Evolutionary conservation across 1,140 invertebrate species (phyloP).

Genomic region (Chelonus insularis): DNA sequence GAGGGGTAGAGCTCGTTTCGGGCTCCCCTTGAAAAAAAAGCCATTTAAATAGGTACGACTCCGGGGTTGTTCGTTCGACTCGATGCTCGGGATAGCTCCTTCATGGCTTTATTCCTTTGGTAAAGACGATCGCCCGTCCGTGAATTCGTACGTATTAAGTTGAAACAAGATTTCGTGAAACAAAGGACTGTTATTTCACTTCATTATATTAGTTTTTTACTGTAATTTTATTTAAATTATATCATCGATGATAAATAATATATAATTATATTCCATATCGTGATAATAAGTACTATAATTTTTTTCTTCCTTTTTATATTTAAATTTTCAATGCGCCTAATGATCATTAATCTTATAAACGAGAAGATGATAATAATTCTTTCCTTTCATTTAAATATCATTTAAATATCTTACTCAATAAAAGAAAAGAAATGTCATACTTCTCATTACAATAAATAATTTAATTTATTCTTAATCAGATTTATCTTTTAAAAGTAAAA

Average conservation of each 20-base stretch:
- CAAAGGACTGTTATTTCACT: conserved; percentile 2
- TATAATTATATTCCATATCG: background rate
- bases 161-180: conserved; percentile 13
- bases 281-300: no score
- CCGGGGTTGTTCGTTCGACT: conserved; percentile 38
- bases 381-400: no score
- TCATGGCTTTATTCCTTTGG: conserved; percentile 50
- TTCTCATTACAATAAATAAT: no score
- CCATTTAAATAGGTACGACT: conserved; percentile 58
- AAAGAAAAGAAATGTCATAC: no score
- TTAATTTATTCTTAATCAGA: no score
- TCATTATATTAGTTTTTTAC: conserved; percentile 10
- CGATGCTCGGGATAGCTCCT: conserved; percentile 39
- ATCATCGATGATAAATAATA: background rate
- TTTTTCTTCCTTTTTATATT: background rate
- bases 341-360: no score
- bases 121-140: conserved; percentile 46
- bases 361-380: no score
- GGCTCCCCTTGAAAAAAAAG: conserved; percentile 56
- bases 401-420: no score
- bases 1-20: conserved; percentile 38
- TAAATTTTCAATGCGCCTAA: background rate
- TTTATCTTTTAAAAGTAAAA: no score
- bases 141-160: conserved; percentile 39
- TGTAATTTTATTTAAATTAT: background rate